These are phyloP conservation scores for Euplexia lucipara DNA, from an alignment of 2,888 invertebrate genomes.

Conservation along the genomic window DNA sequence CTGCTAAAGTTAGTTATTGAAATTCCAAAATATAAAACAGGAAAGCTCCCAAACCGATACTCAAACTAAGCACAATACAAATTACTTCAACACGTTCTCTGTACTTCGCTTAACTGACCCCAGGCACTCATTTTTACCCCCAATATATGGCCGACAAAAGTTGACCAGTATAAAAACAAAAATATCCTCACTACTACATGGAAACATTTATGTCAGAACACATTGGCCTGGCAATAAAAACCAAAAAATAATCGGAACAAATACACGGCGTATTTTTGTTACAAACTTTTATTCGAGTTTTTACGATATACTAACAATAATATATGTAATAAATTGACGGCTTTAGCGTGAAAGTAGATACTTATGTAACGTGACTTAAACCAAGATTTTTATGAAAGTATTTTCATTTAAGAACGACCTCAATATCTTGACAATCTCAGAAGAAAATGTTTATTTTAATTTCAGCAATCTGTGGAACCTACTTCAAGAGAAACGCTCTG, in stretches of 20 bases:
- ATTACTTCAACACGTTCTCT: slow-evolving; percentile 30
- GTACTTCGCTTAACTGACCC: slow-evolving; percentile 23
- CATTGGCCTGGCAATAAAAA: slow-evolving; percentile 43
- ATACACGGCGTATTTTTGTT: slow-evolving; percentile 47
- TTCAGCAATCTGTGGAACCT: neutral
- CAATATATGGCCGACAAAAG: slow-evolving; percentile 47
- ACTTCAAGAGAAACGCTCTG: neutral
- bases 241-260: slow-evolving; percentile 50
- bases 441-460: neutral
- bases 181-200: slow-evolving; percentile 25
- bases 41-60: slow-evolving; percentile 8
- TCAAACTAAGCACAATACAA: slow-evolving; percentile 9
- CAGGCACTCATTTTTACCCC: slow-evolving; percentile 24
- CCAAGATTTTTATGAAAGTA: neutral
- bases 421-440: neutral
- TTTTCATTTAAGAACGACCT: neutral
- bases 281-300: slow-evolving; percentile 34
- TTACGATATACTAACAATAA: slow-evolving; percentile 20
- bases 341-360: neutral
- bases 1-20: neutral
- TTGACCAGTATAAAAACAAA: slow-evolving; percentile 55
- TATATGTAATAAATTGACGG: neutral
- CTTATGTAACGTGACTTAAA: neutral
- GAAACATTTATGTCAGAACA: slow-evolving; percentile 48
- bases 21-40: slow-evolving; percentile 17